These are phyloP conservation scores for Lithophane socia DNA, from an alignment of 2,888 invertebrate genomes.

Conservation along the genomic window DNA sequence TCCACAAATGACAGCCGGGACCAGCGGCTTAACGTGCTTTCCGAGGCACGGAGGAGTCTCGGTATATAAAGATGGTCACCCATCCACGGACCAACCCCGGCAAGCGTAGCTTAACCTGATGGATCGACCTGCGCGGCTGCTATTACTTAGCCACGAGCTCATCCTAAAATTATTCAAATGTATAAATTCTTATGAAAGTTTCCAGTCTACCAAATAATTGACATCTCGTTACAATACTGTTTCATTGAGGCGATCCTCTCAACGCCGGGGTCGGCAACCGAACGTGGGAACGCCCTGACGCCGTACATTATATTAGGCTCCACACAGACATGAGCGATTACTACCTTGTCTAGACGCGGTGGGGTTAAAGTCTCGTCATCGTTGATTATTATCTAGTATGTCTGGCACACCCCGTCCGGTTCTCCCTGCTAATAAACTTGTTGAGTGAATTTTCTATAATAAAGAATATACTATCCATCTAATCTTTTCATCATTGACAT, in stretches of 20 bases:
- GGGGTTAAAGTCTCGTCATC: slow-evolving; percentile 2
- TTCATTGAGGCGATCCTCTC: slow-evolving; percentile 46
- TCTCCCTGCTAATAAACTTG: not conserved
- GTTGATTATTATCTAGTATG: not conserved
- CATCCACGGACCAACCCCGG: too few relatives aligned
- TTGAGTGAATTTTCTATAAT: too few relatives aligned
- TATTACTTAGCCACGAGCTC: too few relatives aligned
- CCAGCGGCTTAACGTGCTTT: too few relatives aligned
- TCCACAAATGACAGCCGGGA: too few relatives aligned
- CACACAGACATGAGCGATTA: slow-evolving; percentile 5
- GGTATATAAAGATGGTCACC: too few relatives aligned
- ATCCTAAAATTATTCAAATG: not conserved
- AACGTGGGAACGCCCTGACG: slow-evolving; percentile 56
- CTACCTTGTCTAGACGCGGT: slow-evolving; percentile 29
- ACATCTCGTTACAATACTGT: slow-evolving; percentile 32
- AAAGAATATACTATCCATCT: too few relatives aligned
- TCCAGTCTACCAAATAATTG: slow-evolving; percentile 48
- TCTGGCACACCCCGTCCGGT: slow-evolving; percentile 1
- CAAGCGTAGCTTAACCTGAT: too few relatives aligned
- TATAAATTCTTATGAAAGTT: not conserved
- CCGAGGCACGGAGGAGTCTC: too few relatives aligned
- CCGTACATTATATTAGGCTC: slow-evolving; percentile 26
- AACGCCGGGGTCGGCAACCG: slow-evolving; percentile 57
- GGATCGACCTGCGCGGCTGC: too few relatives aligned
- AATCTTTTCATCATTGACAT: not conserved